These are phyloP conservation scores for Lissonota sp. DNA, from an alignment of 2,888 invertebrate genomes.

Conservation along the genomic window DNA sequence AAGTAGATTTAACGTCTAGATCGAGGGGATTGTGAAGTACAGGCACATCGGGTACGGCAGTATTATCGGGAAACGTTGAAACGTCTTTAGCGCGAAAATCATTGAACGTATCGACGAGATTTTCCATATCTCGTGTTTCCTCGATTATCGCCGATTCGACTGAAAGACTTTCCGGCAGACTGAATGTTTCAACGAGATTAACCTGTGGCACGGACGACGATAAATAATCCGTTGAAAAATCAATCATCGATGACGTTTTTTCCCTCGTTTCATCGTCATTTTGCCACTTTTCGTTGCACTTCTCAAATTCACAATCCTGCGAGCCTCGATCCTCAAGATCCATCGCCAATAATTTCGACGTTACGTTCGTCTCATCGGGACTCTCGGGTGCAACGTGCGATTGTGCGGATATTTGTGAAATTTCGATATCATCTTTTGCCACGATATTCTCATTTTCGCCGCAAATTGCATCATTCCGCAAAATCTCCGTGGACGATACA, in stretches of 20 bases:
- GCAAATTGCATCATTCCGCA: background rate
- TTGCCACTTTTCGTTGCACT: conserved; percentile 49
- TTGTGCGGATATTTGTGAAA: background rate
- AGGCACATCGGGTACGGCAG: conserved; percentile 19
- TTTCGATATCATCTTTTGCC: background rate
- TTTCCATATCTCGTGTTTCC: background rate
- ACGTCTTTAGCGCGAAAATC: conserved; percentile 27
- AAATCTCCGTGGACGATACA: background rate
- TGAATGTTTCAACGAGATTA: conserved; percentile 6
- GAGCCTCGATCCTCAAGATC: conserved; percentile 63
- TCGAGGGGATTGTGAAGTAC: conserved; percentile 63
- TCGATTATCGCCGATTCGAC: background rate
- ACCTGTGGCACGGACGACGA: conserved; percentile 1
- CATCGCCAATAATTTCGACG: conserved; percentile 50
- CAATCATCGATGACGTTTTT: background rate
- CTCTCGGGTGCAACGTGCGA: background rate
- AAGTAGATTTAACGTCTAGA: conserved; percentile 15
- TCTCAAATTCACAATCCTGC: conserved; percentile 57
- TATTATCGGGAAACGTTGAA: background rate
- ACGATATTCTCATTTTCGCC: background rate
- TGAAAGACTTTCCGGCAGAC: conserved; percentile 13
- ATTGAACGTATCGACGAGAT: conserved; percentile 15
- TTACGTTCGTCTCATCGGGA: conserved; percentile 27
- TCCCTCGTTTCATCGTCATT: conserved; percentile 3
- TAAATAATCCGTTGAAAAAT: background rate